Evolutionary conservation across 2,113 vertebrate species (phyloP).

Genomic region (Fulica atra): DNA sequence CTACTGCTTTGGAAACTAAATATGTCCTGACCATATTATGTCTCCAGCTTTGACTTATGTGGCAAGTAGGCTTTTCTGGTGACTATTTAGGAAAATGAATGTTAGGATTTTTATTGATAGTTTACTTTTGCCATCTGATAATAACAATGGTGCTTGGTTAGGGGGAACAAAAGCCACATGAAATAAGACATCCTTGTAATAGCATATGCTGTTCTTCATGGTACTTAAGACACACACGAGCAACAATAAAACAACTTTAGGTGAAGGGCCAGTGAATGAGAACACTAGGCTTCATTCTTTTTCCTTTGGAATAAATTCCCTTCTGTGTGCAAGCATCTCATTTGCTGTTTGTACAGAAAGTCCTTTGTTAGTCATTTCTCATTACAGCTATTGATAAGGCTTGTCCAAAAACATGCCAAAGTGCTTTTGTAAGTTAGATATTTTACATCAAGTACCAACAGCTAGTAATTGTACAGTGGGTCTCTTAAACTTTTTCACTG

Average conservation of each 20-base stretch:
- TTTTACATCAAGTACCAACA: slow-evolving; percentile 55
- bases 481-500: slow-evolving; percentile 43
- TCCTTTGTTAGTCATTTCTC: slow-evolving; percentile 58
- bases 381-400: slow-evolving; percentile 63
- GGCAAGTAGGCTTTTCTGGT: slow-evolving; percentile 58
- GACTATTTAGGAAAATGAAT: slow-evolving; percentile 43
- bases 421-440: slow-evolving; percentile 62
- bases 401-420: slow-evolving; percentile 68
- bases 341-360: slow-evolving; percentile 56
- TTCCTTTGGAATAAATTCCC: slow-evolving; percentile 69
- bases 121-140: slow-evolving; percentile 64
- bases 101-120: slow-evolving; percentile 54
- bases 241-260: slow-evolving; percentile 70
- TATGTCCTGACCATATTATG: slow-evolving; percentile 24
- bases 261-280: slow-evolving; percentile 63
- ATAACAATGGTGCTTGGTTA: slow-evolving; percentile 37
- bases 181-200: slow-evolving; percentile 65
- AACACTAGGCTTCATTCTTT: slow-evolving; percentile 67
- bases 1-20: slow-evolving; percentile 59
- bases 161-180: slow-evolving; percentile 62
- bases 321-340: slow-evolving; percentile 65
- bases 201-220: slow-evolving; percentile 62
- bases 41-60: slow-evolving; percentile 53
- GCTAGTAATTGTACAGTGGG: slow-evolving; percentile 39
- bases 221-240: slow-evolving; percentile 63